phyloP scores from a whole-genome alignment of 2,888 invertebrate species.

The Sarcophaga variegata region DNA sequence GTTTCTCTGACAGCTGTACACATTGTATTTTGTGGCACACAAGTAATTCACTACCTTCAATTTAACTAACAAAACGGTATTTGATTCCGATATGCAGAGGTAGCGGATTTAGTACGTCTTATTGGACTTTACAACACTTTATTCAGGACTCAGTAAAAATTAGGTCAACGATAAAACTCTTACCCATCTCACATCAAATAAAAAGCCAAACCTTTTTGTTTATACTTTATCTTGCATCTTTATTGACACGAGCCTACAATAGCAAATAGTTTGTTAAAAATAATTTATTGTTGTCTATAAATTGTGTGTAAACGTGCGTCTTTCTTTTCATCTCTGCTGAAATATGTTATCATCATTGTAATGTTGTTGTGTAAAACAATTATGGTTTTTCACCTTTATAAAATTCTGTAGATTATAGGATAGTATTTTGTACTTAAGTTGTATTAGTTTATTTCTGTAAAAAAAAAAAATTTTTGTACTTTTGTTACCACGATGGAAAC shows the following conservation, averaged over 20 bases:
- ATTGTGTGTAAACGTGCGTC: not conserved
- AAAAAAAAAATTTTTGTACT: slow-evolving; percentile 59
- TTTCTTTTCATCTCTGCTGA: slow-evolving; percentile 5
- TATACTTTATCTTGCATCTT: slow-evolving; percentile 58
- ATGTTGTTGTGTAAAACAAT: slow-evolving; percentile 10
- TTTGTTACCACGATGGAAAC: slow-evolving; percentile 33
- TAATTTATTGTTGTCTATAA: not conserved
- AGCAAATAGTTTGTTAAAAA: slow-evolving; percentile 41
- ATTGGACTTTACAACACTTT: too few species aligned
- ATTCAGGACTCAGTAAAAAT: too few species aligned
- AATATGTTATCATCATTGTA: not conserved
- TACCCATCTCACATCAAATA: not conserved
- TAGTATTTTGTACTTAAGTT: slow-evolving; percentile 66
- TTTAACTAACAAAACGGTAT: too few species aligned
- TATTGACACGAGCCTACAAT: slow-evolving; percentile 49
- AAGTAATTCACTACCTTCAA: too few species aligned
- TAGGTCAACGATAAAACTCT: not conserved
- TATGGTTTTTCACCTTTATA: slow-evolving; percentile 61
- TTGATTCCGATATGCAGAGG: too few species aligned
- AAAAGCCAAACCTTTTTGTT: not conserved
- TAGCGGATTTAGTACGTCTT: too few species aligned
- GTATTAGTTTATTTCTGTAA: slow-evolving; percentile 23
- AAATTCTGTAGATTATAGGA: slow-evolving; percentile 25
- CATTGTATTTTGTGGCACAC: too few species aligned
- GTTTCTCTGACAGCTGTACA: too few species aligned